Percentiles rank a stretch among this genome's conserved stretches.
Conservation (phyloP, 1,140 invertebrate species). For the Pogonus chalceus region DNA sequence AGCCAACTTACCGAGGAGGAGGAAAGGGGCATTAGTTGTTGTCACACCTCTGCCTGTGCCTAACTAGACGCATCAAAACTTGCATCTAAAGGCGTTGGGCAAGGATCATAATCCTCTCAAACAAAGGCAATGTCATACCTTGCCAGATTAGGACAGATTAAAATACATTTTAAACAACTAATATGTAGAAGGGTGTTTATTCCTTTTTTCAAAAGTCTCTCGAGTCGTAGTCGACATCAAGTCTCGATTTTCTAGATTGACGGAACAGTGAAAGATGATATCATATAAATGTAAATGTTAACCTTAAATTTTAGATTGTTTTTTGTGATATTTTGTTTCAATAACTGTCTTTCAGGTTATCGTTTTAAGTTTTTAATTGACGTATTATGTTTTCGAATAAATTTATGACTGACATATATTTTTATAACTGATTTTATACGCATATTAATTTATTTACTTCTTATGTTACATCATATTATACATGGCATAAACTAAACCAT, state of each 20-base stretch:
- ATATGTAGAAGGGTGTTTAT: slow-evolving; percentile 11
- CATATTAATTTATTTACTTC: background rate
- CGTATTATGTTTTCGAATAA: background rate
- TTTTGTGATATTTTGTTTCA: background rate
- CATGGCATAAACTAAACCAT: background rate
- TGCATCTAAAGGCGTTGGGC: slow-evolving; percentile 11
- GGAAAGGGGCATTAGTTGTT: background rate
- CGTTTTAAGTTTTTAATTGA: slow-evolving; percentile 6
- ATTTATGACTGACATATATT: background rate
- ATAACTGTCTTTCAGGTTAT: background rate
- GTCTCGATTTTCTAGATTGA: background rate
- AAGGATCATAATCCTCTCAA: slow-evolving; percentile 17
- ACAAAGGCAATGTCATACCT: slow-evolving; percentile 17
- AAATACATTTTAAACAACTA: slow-evolving; percentile 21
- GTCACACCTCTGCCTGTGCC: background rate
- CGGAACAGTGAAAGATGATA: background rate
- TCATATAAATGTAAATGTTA: too few relatives aligned
- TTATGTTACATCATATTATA: background rate
- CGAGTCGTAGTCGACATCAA: background rate
- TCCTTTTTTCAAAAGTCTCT: background rate
- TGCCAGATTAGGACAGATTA: slow-evolving; percentile 18
- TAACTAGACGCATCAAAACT: background rate
- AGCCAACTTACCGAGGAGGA: too few relatives aligned
- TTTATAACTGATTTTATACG: background rate
- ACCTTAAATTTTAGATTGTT: background rate